A percentile compares a stretch with the other conserved stretches of the same genome.
phyloP scores from a whole-genome alignment of 2,113 vertebrate genomes.

The Nesoenas mayeri region DNA sequence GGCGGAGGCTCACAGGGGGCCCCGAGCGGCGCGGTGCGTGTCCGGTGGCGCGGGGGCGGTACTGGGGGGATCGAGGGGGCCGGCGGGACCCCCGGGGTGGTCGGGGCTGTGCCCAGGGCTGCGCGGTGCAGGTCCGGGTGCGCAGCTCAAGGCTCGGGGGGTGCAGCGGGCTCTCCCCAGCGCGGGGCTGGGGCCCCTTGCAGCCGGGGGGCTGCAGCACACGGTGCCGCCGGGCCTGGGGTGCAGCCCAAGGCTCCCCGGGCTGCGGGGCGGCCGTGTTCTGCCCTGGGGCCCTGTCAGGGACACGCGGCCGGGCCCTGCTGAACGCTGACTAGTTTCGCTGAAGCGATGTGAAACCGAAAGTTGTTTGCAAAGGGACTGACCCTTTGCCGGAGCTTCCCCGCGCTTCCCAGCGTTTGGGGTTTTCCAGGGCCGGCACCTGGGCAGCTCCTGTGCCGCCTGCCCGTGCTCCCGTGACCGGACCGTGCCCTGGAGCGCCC shows the following conservation, averaged over 20 bases:
- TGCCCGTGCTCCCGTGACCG: accelerated
- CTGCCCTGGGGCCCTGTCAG: not conserved
- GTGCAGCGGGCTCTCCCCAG: no score
- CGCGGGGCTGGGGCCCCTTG: no score
- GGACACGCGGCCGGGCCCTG: no score
- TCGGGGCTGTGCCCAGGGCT: not conserved
- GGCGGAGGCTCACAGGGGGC: accelerated
- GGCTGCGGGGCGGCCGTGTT: not conserved
- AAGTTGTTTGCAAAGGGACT: accelerated
- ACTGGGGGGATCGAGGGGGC: no score
- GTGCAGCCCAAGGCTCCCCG: accelerated
- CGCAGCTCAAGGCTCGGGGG: no score
- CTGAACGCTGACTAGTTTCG: accelerated
- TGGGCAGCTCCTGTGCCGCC: not conserved
- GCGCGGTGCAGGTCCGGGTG: no score
- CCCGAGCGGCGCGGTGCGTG: accelerated
- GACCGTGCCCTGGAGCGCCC: accelerated
- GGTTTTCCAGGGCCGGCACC: not conserved
- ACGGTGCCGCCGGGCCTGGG: no score
- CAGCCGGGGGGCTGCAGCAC: not conserved
- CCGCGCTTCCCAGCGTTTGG: accelerated
- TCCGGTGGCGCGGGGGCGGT: not conserved
- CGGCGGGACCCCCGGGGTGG: not conserved
- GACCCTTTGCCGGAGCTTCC: accelerated
- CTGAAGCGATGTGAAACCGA: accelerated